Percentiles rank a stretch among this genome's conserved stretches.
phyloP scores from a whole-genome alignment of 2,797 vertebrate species.

The Gorsachius magnificus region DNA sequence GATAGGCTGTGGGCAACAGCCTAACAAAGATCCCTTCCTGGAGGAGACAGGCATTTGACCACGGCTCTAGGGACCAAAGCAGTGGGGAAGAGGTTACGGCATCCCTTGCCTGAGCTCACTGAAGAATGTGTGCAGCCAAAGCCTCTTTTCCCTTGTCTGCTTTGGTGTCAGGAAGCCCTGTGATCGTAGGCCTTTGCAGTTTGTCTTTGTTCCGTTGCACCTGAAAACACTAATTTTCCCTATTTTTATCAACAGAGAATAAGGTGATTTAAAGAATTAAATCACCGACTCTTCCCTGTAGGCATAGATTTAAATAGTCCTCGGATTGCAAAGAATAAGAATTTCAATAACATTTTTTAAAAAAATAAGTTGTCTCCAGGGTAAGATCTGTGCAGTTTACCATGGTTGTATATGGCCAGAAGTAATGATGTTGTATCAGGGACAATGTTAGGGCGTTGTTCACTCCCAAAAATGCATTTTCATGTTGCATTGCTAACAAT shows the following conservation, averaged over 20 bases:
- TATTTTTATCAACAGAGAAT: not conserved
- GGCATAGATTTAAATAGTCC: not conserved
- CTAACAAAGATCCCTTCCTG: not conserved
- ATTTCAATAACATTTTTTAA: not conserved
- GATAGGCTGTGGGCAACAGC: not conserved
- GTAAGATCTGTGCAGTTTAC: not conserved
- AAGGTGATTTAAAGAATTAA: not conserved
- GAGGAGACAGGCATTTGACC: not conserved
- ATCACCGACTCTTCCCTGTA: not conserved
- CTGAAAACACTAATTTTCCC: not conserved
- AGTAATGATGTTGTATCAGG: not conserved
- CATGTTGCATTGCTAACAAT: not conserved
- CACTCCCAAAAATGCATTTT: not conserved
- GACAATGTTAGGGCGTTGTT: not conserved
- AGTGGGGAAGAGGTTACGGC: not conserved
- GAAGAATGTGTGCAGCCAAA: not conserved
- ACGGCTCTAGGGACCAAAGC: not conserved
- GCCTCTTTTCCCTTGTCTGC: not conserved
- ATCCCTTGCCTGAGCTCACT: not conserved
- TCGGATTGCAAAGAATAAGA: not conserved
- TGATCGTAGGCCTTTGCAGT: not conserved
- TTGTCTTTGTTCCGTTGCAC: not conserved
- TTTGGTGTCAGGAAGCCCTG: not conserved
- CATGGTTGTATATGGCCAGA: not conserved
- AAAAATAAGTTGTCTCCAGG: not conserved